Evolutionary conservation across 2,888 invertebrate species (phyloP).

Genomic region (Metalampra italica): DNA sequence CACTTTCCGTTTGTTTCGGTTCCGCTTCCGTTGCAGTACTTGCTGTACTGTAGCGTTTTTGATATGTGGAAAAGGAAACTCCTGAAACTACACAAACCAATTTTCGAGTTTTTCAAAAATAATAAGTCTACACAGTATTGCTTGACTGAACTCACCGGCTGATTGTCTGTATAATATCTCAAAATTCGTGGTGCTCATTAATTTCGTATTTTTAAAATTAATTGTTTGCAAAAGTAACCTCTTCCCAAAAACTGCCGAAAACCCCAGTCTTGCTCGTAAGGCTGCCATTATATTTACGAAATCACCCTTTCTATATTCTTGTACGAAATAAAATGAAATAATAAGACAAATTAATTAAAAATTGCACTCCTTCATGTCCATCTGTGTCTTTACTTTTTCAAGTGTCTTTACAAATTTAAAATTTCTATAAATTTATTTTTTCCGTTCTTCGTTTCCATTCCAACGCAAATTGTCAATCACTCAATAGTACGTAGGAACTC

Average conservation of each 20-base stretch:
- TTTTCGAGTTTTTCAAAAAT: no score
- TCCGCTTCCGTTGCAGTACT: conserved; percentile 36
- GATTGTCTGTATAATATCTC: background rate
- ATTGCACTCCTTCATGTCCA: no score
- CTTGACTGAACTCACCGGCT: no score
- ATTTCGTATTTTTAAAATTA: conserved; percentile 8
- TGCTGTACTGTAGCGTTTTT: conserved; percentile 36
- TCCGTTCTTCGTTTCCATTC: no score
- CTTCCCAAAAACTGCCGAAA: conserved; percentile 33
- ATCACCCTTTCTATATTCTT: background rate
- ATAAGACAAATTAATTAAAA: no score
- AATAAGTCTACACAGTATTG: no score
- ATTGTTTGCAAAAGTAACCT: conserved; percentile 47
- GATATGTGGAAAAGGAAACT: background rate
- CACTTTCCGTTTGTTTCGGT: conserved; percentile 51
- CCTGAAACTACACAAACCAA: background rate
- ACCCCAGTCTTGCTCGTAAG: conserved; percentile 43
- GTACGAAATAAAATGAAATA: no score
- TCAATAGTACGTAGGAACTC: no score
- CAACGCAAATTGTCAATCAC: no score
- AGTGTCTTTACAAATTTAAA: no score
- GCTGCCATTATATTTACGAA: conserved; percentile 42
- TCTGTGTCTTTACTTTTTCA: no score
- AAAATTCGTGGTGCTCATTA: background rate
- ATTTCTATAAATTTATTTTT: no score